Evolutionary conservation across 1,140 invertebrate species (phyloP).

Genomic region (Acyrthosiphon pisum): DNA sequence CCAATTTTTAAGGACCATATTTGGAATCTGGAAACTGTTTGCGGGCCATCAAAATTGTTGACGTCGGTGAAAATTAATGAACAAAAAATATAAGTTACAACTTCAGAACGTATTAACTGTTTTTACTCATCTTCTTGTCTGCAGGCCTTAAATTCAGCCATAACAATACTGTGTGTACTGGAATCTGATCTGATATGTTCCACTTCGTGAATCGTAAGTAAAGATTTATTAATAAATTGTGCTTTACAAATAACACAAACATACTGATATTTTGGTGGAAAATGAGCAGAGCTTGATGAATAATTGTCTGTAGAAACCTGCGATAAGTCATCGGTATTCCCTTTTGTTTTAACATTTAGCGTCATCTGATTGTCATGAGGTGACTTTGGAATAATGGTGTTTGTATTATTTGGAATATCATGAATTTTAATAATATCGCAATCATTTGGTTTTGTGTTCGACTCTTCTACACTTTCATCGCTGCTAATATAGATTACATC

Average conservation of each 20-base stretch:
- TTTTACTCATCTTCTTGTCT: too few species aligned
- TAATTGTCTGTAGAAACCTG: not conserved
- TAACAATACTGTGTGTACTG: slow-evolving; percentile 19
- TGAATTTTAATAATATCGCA: not conserved
- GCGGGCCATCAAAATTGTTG: too few species aligned
- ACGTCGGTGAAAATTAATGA: too few species aligned
- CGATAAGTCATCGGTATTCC: not conserved
- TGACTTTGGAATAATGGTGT: slow-evolving; percentile 2
- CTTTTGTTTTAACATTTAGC: not conserved
- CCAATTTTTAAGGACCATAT: too few species aligned
- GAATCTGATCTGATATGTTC: slow-evolving; percentile 35
- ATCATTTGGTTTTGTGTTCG: not conserved
- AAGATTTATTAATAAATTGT: slow-evolving; percentile 34
- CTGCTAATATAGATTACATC: not conserved
- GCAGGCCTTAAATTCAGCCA: not conserved
- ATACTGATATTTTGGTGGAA: not conserved
- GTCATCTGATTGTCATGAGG: not conserved
- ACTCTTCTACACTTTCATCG: not conserved
- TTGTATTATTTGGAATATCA: slow-evolving; percentile 44
- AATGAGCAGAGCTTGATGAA: not conserved
- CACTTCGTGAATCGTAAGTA: slow-evolving; percentile 42
- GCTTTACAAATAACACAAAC: slow-evolving; percentile 47
- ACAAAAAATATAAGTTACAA: too few species aligned
- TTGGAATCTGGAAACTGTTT: too few species aligned
- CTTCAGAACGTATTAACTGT: too few species aligned